Conservation (phyloP, 2,113 vertebrate species). For the Paralichthys olivaceus region DNA sequence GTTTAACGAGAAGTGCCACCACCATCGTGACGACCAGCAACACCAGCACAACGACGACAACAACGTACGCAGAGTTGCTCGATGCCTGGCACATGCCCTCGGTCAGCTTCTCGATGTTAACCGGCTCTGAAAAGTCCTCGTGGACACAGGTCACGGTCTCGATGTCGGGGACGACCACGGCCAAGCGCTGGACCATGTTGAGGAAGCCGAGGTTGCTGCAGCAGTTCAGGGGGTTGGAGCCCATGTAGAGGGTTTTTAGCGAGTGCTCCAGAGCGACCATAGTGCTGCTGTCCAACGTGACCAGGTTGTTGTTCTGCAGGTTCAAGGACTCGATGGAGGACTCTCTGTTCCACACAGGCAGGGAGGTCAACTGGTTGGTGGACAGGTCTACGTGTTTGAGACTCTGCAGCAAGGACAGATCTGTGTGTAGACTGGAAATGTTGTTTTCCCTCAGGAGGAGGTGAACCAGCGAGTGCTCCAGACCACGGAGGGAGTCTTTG, state of each 20-base stretch:
- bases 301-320: constrained; percentile 91
- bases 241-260: constrained; percentile 88
- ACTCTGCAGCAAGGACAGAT: constrained; percentile 85
- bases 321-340: constrained; percentile 90
- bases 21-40: constrained; percentile 69
- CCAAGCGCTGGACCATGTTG: constrained; percentile 85
- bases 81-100: constrained; percentile 85
- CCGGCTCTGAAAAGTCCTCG: constrained; percentile 75
- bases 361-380: constrained; percentile 86
- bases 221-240: constrained; percentile 92
- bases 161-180: constrained; percentile 83
- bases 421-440: constrained; percentile 81
- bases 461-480: constrained; percentile 87
- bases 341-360: constrained; percentile 84
- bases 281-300: constrained; percentile 83
- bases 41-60: constrained; percentile 78
- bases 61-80: constrained; percentile 76
- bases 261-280: constrained; percentile 86
- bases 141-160: constrained; percentile 84
- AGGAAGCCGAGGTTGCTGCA: constrained; percentile 89
- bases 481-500: constrained; percentile 82
- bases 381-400: constrained; percentile 90
- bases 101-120: constrained; percentile 81
- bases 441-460: constrained; percentile 87
- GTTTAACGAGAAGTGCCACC: constrained; percentile 66